Evolutionary conservation across 2,888 invertebrate genomes (phyloP).

Genomic region (Apantesis nais): DNA sequence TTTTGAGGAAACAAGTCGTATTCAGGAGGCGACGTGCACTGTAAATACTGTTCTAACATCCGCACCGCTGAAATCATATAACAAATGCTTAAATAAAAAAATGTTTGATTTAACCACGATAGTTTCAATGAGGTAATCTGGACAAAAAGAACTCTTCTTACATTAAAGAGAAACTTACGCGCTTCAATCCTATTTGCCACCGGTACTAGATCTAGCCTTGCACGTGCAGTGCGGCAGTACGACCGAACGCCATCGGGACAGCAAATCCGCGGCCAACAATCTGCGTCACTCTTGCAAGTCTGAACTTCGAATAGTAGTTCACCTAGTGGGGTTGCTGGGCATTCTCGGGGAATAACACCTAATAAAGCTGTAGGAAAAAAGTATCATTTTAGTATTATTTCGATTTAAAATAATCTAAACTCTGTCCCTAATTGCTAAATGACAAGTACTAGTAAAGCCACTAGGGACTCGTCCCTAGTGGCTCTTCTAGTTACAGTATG

Average conservation of each 20-base stretch:
- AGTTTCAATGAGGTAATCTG: not conserved
- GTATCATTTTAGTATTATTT: not conserved
- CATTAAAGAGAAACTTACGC: conserved; percentile 76
- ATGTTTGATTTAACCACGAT: not conserved
- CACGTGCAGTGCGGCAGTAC: conserved; percentile 90
- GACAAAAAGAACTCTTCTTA: not conserved
- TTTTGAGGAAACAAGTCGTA: conserved; percentile 89
- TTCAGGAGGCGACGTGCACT: conserved; percentile 90
- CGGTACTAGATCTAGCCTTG: conserved; percentile 88
- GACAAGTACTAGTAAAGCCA: not conserved
- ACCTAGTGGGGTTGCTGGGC: conserved; percentile 88
- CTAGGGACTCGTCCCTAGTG: not conserved
- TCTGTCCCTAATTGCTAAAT: not conserved
- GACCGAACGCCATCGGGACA: conserved; percentile 89
- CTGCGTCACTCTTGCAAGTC: conserved; percentile 88
- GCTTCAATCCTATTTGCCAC: conserved; percentile 87
- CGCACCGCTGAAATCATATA: conserved; percentile 68
- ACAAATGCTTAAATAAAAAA: not conserved
- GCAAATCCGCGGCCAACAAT: conserved; percentile 91
- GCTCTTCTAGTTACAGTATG: not conserved
- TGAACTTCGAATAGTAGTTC: conserved; percentile 90
- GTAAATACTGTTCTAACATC: conserved; percentile 88
- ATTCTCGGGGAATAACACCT: conserved; percentile 89
- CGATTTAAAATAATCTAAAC: too few relatives aligned
- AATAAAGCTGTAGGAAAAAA: conserved; percentile 84